Evolutionary conservation across 2,113 vertebrate species (phyloP), one percentile per base, ranked within the genome.

Genomic region (Megaceryle torquata): DNA sequence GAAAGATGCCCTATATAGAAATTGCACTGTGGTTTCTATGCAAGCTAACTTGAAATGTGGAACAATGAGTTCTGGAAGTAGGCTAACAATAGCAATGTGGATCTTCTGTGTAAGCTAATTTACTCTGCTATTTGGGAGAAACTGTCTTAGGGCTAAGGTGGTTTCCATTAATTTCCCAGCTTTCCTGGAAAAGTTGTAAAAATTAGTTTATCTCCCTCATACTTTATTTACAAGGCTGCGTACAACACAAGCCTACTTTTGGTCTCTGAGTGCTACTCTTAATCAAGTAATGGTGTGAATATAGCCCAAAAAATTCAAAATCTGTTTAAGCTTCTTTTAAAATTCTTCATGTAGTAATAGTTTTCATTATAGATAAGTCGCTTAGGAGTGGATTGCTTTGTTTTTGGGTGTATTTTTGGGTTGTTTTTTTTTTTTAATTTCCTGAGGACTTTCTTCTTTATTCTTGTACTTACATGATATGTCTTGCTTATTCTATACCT

Each of bases 61-160:
- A 91, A 94, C 81, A 33, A 19, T 20, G 61, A 89, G 61, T 94
- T 87, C 86, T 94, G 89, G 59, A 88, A 89, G 84, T 3, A 82
- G 46, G 79, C 94, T 96, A 95, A 95, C 84, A 95, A 97, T 95
- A 96, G 95, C 89, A 89, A 7, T 5, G 80, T 26, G 65, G 61
- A 56, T 79, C 77, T 91, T 89, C 92, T 76, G 75, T 75, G 26
- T 15, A 71, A 89, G 82, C 91, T 95, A 95, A 95, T 95, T 95
- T 96, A 93, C 53, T 89, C 48, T 60, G 15, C 60, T 86, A 4
- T 89, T 95, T 89, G 91, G 93, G 86, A 95, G 86, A 92, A 88
- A 8, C 48, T 90, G 21, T 95, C 82, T 95, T 61, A 64, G n/a
- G 86, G 80, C 76, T 78, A 53, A 86, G 75, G 88, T 84, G 92